Evolutionary conservation across 2,113 vertebrate species (phyloP), one percentile per base, ranked within the genome.

Genomic region (Craseonycteris thonglongyai): DNA sequence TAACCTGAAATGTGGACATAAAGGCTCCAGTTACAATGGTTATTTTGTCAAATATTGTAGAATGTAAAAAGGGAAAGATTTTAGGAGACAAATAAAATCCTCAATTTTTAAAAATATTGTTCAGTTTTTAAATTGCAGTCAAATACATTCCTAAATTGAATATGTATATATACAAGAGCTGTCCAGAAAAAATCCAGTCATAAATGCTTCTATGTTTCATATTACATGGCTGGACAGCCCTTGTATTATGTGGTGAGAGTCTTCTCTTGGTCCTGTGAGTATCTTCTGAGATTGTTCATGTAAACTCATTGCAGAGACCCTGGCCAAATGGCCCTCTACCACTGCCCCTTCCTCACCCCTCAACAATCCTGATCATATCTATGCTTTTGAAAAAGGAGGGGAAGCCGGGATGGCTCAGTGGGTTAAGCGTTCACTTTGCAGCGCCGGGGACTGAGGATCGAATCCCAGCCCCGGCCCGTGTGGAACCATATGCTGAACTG

Each of bases 341-440:
- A 1, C 7, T 19, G 26, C 22, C 26, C 0, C 3, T 14, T 2
- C 45, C 8, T 24, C 18, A 22, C 2, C 22, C 22, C 10, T 24
- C 6, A 18, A 30, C 1, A 84, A 40, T 40, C n/a, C 28, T 63
- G 13, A 58, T 65, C 40, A 81, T 58, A 75, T 1, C 35, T n/a
- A 30, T 49, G 26, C 45, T 74, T 91, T 35, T 18, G 26, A 38
- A 40, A 84, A 74, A 47, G n/a, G 21, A 88, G n/a, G n/a, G n/a
- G n/a, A n/a, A n/a, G n/a, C n/a, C n/a, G n/a, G n/a, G n/a, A n/a
- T n/a, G n/a, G n/a, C n/a, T n/a, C n/a, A n/a, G n/a, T n/a, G n/a
- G n/a, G n/a, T n/a, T n/a, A n/a, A n/a, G n/a, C n/a, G n/a, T n/a
- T n/a, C n/a, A n/a, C n/a, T n/a, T n/a, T n/a, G n/a, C n/a, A n/a